Evolutionary conservation across 2,113 vertebrate genomes (phyloP).

Genomic region (Girardinichthys multiradiatus): DNA sequence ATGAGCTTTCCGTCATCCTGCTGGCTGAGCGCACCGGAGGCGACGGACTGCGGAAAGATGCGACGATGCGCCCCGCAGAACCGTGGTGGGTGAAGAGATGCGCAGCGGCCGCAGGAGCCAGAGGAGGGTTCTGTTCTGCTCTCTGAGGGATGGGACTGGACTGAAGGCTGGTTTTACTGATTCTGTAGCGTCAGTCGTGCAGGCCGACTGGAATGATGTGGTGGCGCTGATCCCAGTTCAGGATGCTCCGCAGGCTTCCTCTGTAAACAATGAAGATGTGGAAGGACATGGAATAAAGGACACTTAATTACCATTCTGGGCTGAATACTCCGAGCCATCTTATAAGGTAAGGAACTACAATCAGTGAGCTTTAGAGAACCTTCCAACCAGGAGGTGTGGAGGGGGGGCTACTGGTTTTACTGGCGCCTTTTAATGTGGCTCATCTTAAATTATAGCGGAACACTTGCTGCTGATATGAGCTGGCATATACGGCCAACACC

Average conservation of each 20-base stretch:
- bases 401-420: constrained; percentile 27
- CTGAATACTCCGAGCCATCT: neutral
- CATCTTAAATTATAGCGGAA: constrained; percentile 22
- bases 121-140: neutral
- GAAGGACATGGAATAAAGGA: constrained; percentile 20
- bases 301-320: neutral
- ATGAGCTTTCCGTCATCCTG: constrained; percentile 66
- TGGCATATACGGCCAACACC: constrained; percentile 23
- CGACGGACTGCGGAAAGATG: constrained; percentile 70
- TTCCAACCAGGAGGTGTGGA: constrained; percentile 15
- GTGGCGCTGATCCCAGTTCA: constrained; percentile 43
- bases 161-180: neutral
- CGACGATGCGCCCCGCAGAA: constrained; percentile 42
- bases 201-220: constrained; percentile 55
- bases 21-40: constrained; percentile 55
- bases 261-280: constrained; percentile 41
- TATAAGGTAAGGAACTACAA: constrained; percentile 34
- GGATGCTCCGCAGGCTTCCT: constrained; percentile 49
- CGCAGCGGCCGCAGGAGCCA: constrained; percentile 42
- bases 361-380: neutral
- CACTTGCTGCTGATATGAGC: constrained; percentile 14
- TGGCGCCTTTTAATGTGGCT: constrained; percentile 38
- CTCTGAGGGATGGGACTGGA: constrained; percentile 9
- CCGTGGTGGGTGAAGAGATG: constrained; percentile 40
- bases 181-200: constrained; percentile 31